Conservation (phyloP, 2,113 vertebrate species). For the Notothenia coriiceps region DNA sequence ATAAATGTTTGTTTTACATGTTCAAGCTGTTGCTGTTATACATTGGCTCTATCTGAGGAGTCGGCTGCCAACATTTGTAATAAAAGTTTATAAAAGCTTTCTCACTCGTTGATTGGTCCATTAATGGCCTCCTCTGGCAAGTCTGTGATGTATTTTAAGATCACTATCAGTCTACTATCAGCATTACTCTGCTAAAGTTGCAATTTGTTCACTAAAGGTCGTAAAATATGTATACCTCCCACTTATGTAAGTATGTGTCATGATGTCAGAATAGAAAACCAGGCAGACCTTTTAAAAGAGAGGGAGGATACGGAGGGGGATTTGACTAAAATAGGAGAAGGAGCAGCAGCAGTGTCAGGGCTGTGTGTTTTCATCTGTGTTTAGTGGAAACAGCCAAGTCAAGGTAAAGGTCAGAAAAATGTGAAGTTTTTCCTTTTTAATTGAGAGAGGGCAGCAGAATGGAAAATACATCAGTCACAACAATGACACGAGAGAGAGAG, state of each 20-base stretch:
- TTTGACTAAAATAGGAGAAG: constrained; percentile 83
- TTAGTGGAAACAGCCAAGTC: constrained; percentile 80
- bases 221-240: constrained; percentile 31
- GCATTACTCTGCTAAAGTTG: constrained; percentile 29
- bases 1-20: constrained; percentile 28
- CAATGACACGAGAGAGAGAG: constrained; percentile 48
- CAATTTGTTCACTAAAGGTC: constrained; percentile 41
- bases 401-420: constrained; percentile 75
- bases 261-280: constrained; percentile 52
- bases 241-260: constrained; percentile 43
- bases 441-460: constrained; percentile 71
- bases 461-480: constrained; percentile 80
- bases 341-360: constrained; percentile 32
- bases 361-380: constrained; percentile 75
- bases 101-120: constrained; percentile 11
- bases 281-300: constrained; percentile 70
- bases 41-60: constrained; percentile 4
- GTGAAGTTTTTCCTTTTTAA: constrained; percentile 70
- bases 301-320: constrained; percentile 58
- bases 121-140: constrained; percentile 28
- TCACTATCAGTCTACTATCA: constrained; percentile 20
- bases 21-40: constrained; percentile 38
- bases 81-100: constrained; percentile 42
- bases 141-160: constrained; percentile 34
- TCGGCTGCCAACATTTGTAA: constrained; percentile 45